Percentiles rank a stretch among this genome's conserved stretches.
Conservation (phyloP, 2,113 vertebrate species). For the Crocuta crocuta region DNA sequence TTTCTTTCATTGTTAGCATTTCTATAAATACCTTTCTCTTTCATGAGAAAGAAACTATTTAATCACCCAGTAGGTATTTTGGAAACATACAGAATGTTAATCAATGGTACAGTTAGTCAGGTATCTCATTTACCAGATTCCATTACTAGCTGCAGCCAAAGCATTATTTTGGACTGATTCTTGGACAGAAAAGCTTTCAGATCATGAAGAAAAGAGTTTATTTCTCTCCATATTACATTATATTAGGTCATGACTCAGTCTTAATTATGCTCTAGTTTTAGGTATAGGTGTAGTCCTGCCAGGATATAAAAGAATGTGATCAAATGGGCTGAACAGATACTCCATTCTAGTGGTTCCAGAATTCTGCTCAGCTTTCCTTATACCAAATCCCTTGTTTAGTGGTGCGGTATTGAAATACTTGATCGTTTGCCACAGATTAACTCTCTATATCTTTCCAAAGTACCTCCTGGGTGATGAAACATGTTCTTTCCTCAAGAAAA, state of each 20-base stretch:
- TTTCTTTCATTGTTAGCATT: background rate
- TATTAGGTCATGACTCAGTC: background rate
- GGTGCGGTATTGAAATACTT: background rate
- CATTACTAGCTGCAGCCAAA: background rate
- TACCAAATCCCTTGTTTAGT: accelerated
- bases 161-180: conserved; percentile 18
- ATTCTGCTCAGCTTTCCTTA: background rate
- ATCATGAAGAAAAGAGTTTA: conserved; percentile 13
- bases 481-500: background rate
- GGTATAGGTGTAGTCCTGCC: background rate
- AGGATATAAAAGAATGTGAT: background rate
- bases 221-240: conserved; percentile 23
- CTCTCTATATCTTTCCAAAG: background rate
- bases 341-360: background rate
- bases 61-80: background rate
- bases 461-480: background rate
- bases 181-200: background rate
- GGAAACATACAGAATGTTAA: background rate
- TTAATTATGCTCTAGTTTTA: conserved; percentile 10
- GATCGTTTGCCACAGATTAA: background rate
- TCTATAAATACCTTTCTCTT: background rate
- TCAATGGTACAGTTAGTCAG: background rate
- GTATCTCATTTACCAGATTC: conserved; percentile 15
- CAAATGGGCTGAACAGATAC: background rate
- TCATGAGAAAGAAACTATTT: background rate